Evolutionary conservation across 2,888 invertebrate genomes (phyloP), one percentile per base, ranked within the genome.

Genomic region (Dexiosoma caninum): DNA sequence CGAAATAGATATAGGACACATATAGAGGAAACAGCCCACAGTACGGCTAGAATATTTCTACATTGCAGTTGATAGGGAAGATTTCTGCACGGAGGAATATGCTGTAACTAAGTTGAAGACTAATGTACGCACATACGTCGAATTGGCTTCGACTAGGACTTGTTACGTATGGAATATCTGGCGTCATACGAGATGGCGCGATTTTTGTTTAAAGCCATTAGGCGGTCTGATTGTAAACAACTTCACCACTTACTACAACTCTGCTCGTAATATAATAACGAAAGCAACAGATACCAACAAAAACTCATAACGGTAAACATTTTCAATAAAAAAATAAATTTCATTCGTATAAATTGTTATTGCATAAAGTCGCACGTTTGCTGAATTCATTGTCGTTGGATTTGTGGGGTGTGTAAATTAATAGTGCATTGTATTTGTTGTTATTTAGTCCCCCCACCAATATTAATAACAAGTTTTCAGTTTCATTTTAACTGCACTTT

Each of bases 271-370:
- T 27, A 6, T 16, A 10, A 27, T 14, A 57, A 23, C 16, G 16
- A 19, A 37, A 57, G n/a, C n/a, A n/a, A 37, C 62, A 62, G 27
- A 32, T 7, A 62, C 10, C 12, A 23, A 42, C 7, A 14, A 12
- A 46, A 19, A 62, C 46, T 64, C 12, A 64, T 64, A 64, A 46
- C 62, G 35, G 46, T 64, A 64, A 64, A 46, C n/a, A 19, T 35
- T 35, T 35, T 55, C 19, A 55, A 9, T 55, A 16, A 35, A 16
- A 35, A 55, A 35, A 32, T 55, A 16, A 35, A 55, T 19, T 14
- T 30, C 30, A 55, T 55, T 16, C 35, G 46, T 12, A 21, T 23
- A 46, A 19, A 10, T 8, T 46, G 16, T 3, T 21, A 19, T 27
- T 59, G 16, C 10, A 59, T n/a, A 37, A 23, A 37, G 3, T 10